Evolutionary conservation across 53 echinoderm and acorn worm species (phyloP).

Genomic region (Temnopleurus reevesii): DNA sequence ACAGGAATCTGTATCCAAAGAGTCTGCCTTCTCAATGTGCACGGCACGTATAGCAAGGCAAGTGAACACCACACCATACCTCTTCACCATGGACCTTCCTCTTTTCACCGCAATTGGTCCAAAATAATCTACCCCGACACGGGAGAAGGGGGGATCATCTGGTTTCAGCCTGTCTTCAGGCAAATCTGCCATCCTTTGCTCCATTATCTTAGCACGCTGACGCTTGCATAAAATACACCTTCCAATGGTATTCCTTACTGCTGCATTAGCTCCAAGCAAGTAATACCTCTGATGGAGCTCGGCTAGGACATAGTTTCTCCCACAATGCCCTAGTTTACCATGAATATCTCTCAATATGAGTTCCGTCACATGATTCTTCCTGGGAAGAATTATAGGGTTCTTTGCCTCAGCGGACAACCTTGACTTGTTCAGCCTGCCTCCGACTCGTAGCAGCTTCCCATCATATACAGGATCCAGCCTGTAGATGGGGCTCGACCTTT

Average conservation of each 20-base stretch:
- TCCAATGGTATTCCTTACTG: background rate
- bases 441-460: constrained; percentile 37
- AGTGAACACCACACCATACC: background rate
- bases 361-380: constrained; percentile 29
- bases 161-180: background rate
- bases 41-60: background rate
- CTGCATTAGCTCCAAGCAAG: constrained; percentile 46
- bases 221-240: constrained; percentile 28
- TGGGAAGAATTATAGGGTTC: constrained; percentile 40
- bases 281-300: constrained; percentile 52
- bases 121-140: constrained; percentile 37
- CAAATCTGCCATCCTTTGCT: constrained; percentile 49
- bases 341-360: constrained; percentile 58
- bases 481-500: background rate
- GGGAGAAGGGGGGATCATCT: constrained; percentile 1
- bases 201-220: background rate
- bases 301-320: constrained; percentile 47
- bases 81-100: background rate
- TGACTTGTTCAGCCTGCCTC: constrained; percentile 53
- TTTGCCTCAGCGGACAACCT: constrained; percentile 12
- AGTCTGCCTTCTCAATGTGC: background rate
- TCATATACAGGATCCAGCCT: constrained; percentile 29
- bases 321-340: constrained; percentile 5
- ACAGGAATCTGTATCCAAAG: constrained; percentile 36
- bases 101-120: background rate